Percentiles rank a stretch among this genome's conserved stretches.
These are phyloP conservation scores for Tanytarsus gracilentus DNA, from an alignment of 2,888 invertebrate genomes.

Conservation along the genomic window DNA sequence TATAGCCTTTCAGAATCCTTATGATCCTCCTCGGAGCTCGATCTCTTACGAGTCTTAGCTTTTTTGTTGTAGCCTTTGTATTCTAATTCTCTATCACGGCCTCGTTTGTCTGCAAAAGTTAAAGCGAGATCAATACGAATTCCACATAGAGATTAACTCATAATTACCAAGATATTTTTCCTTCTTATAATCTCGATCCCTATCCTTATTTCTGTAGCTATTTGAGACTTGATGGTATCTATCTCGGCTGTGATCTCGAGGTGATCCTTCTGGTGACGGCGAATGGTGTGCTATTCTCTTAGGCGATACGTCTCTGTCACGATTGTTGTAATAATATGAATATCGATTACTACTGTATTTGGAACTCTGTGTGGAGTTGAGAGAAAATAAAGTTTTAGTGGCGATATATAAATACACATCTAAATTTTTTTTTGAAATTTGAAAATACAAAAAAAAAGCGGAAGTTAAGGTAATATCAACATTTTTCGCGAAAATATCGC, in stretches of 20 bases:
- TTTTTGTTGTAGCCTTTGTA: constrained; percentile 37
- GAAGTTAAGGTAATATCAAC: background rate
- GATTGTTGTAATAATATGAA: constrained; percentile 42
- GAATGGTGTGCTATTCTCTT: constrained; percentile 49
- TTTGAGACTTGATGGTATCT: constrained; percentile 15
- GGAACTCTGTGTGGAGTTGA: constrained; percentile 23
- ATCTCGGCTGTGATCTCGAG: constrained; percentile 55
- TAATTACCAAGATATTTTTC: constrained; percentile 77
- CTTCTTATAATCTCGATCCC: constrained; percentile 85
- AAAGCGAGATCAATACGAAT: background rate
- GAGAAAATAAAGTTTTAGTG: background rate
- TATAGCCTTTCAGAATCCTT: constrained; percentile 24
- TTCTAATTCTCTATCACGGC: constrained; percentile 37
- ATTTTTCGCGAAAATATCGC: background rate
- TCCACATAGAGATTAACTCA: background rate
- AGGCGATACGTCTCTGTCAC: constrained; percentile 44
- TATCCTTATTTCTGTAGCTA: constrained; percentile 55
- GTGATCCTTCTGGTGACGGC: constrained; percentile 52
- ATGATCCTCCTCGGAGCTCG: constrained; percentile 24
- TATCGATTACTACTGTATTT: constrained; percentile 31
- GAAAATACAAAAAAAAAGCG: background rate
- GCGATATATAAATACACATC: background rate
- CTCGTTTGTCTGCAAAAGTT: constrained; percentile 33
- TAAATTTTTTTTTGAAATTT: background rate
- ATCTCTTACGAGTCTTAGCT: constrained; percentile 28